Evolutionary conservation across 2,888 invertebrate genomes (phyloP).

Genomic region (Apotomis turbidana): DNA sequence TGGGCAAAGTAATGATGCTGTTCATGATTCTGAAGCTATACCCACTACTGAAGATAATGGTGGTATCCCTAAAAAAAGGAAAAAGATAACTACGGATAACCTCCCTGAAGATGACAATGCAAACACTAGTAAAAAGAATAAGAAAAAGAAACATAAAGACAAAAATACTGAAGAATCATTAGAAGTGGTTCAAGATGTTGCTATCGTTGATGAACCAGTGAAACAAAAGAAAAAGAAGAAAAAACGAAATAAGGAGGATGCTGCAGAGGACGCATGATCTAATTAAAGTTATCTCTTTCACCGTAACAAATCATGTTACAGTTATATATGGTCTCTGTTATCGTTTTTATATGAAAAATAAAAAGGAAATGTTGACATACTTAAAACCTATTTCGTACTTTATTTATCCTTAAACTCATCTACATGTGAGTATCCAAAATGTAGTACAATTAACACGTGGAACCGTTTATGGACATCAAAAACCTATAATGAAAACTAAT

Average conservation of each 20-base stretch:
- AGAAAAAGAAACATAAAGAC: conserved; percentile 23
- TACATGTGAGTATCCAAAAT: too few relatives aligned
- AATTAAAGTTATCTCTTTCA: not conserved
- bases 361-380: not conserved
- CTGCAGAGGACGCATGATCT: conserved; percentile 42
- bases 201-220: not conserved
- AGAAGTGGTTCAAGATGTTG: not conserved
- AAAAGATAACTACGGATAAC: conserved; percentile 33
- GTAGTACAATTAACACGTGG: too few relatives aligned
- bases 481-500: too few relatives aligned
- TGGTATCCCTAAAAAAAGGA: conserved; percentile 43
- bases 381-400: too few relatives aligned
- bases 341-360: not conserved
- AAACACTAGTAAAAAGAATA: not conserved
- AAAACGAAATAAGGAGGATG: conserved; percentile 49
- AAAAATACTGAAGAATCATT: conserved; percentile 5
- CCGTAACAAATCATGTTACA: not conserved
- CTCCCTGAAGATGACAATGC: too few relatives aligned
- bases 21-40: conserved; percentile 13
- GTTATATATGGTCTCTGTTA: not conserved
- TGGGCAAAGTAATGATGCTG: not conserved
- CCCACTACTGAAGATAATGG: not conserved
- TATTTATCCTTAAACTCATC: too few relatives aligned
- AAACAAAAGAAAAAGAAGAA: conserved; percentile 51
- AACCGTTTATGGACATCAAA: too few relatives aligned